Evolutionary conservation across 2,797 vertebrate genomes (phyloP), one percentile per base, ranked within the genome.

Genomic region (Molossus molossus): DNA sequence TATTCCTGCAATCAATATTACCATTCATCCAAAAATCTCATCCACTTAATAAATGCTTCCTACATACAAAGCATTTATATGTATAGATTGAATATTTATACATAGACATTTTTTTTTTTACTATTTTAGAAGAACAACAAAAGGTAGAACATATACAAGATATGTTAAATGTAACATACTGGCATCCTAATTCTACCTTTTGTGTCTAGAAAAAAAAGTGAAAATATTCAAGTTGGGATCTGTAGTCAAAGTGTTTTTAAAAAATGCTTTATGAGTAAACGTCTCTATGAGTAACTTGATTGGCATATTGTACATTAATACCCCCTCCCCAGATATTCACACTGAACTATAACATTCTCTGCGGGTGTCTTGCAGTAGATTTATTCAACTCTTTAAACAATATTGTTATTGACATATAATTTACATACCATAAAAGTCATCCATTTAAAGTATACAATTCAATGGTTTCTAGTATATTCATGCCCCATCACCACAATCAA

Each of bases 341-440:
- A 20, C 3, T 72, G 5, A 87, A 84, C 18, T 55, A 70, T 87
- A 75, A 65, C 25, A 55, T 76, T 27, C 33, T 87, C 27, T 92
- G 7, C 65, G 17, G 9, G 37, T n/a, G 12, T 77, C 87, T 58
- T 77, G 7, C 2, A 11, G 11, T 90, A 75, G 84, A 85, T 70
- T 87, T 82, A 77, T 50, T 90, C 88, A 91, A 45, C 40, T 55
- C 77, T 81, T 70, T 11, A 58, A 77, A 69, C 62, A 82, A 48
- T 65, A n/a, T 70, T 29, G 53, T 80, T 57, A 73, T 87, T 67
- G 40, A 45, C 40, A 45, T 45, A 45, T 45, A 45, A 45, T 45
- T 45, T 6, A 45, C 40, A 45, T 45, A 45, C 6, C 40, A 45
- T 45, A 45, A 45, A 45, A 45, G 40, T 45, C 40, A 45, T 45